Base-by-base conservation (phyloP, 2,113 vertebrate species). In the Pelvicachromis taeniatus region DNA sequence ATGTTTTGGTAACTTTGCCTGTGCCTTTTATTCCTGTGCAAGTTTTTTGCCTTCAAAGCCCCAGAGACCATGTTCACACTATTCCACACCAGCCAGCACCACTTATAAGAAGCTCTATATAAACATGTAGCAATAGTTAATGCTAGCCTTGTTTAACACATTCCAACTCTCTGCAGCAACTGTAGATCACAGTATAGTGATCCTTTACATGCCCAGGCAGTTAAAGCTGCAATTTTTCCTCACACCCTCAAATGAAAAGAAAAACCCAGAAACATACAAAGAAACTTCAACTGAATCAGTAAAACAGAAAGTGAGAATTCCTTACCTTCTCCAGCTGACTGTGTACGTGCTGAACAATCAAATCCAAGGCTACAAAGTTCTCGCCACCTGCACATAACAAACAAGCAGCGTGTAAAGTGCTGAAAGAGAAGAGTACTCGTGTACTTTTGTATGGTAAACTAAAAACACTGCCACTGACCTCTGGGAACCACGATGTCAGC, bases 291-390 rank as follows among this genome's bases (percentile, higher is more conserved):
- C 31, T 50, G 63, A 88, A 31, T 83, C 59, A 13, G 53, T 55
- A 9, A 54, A 80, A 8, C 11, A 8, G 4, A 10, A 2, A 26
- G 2, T 3, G 52, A 50, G 33, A 26, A 7, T 6, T 48, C 7
- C 89, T 87, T 90, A 98, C 97, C 97, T 98, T 98, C 91, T 98
- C 97, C 87, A 98, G 96, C 91, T 98, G 97, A 91, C 97, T 97
- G 94, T 98, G 97, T 40, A 98, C 97, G 0, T 98, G 97, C 91
- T 98, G 97, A 58, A 98, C 97, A 0, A 98, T 98, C 82, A 98
- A 88, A 80, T 98, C 97, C 93, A 98, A 89, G 0, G 97, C 97
- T 31, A 98, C 97, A 38, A 96, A 98, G 94, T 98, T 98, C 9
- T 98, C 97, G 23, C 97, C 97, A 77, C 97, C 97, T 98, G 92